Percentiles rank a stretch among this genome's conserved stretches.
phyloP scores from a whole-genome alignment of 2,113 vertebrate genomes.

The Rhabdornis inornatus region DNA sequence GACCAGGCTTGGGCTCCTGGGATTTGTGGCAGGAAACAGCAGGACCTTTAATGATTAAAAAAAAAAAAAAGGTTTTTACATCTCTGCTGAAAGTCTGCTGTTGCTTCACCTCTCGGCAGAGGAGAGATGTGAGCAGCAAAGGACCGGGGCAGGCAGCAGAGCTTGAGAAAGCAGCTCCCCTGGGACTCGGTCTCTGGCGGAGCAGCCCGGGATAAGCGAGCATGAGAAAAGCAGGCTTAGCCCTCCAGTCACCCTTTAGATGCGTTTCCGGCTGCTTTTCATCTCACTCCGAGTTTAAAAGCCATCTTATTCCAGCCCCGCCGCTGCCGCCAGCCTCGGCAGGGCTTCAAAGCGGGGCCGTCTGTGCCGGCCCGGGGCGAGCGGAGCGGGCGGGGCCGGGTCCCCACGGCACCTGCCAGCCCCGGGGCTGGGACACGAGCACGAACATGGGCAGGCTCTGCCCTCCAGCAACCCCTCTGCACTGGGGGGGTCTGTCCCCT shows the following conservation, averaged over 20 bases:
- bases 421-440: not conserved
- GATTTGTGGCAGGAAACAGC: not conserved
- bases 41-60: not conserved
- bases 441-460: not conserved
- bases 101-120: not conserved
- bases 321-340: slow-evolving; percentile 20
- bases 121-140: not conserved
- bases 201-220: slow-evolving; percentile 14
- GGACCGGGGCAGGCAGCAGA: not conserved
- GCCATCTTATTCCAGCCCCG: not conserved
- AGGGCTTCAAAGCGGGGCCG: slow-evolving; percentile 1
- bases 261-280: slow-evolving; percentile 56
- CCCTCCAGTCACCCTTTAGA: not conserved
- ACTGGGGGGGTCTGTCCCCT: fast-evolving
- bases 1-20: not conserved
- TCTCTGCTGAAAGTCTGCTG: not conserved
- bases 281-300: slow-evolving; percentile 41
- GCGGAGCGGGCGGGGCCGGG: not conserved
- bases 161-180: slow-evolving; percentile 19
- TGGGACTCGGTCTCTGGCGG: not conserved
- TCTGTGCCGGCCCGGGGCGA: not conserved
- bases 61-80: not conserved
- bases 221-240: slow-evolving; percentile 55
- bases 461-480: not conserved
- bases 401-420: not conserved